Evolutionary conservation across 2,113 vertebrate species (phyloP).

Genomic region (Choloepus hoffmanni): DNA sequence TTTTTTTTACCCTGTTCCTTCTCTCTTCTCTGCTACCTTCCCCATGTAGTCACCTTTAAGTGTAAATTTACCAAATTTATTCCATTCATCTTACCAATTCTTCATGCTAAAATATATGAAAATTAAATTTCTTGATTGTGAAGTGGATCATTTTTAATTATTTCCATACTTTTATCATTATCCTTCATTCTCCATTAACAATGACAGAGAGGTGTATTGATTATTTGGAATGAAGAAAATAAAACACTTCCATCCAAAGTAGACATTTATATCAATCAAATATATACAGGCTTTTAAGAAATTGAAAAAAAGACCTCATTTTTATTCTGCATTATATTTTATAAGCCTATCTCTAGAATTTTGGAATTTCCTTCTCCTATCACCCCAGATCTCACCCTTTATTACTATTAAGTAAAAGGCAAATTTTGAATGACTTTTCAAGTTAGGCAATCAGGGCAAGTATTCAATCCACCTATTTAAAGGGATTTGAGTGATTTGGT

Average conservation of each 20-base stretch:
- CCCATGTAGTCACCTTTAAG: accelerated
- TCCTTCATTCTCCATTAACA: neutral
- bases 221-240: neutral
- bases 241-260: neutral
- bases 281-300: neutral
- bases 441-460: neutral
- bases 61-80: neutral
- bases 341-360: neutral
- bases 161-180: neutral
- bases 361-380: neutral
- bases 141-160: neutral
- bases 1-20: neutral
- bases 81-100: neutral
- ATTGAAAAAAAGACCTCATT: neutral
- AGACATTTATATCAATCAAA: neutral
- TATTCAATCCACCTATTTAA: accelerated
- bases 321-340: neutral
- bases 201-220: neutral
- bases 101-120: neutral
- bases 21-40: neutral
- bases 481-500: accelerated
- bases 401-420: neutral
- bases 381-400: neutral
- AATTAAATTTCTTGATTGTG: neutral
- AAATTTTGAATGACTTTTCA: neutral